These are phyloP conservation scores for Tortricodes alternella DNA, from an alignment of 2,888 invertebrate species.

Conservation along the genomic window DNA sequence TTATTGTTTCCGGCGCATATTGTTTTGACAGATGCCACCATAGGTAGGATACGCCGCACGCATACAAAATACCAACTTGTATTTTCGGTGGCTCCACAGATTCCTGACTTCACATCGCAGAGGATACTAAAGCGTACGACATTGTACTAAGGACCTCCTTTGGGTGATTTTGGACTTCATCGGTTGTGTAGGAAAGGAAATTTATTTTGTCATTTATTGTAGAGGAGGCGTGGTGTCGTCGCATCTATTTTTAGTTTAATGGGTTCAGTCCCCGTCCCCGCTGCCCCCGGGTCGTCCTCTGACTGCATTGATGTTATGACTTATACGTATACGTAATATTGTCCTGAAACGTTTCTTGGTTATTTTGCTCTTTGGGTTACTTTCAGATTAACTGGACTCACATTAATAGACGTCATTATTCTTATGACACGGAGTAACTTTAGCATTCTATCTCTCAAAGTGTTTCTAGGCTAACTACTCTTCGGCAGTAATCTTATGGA, in stretches of 20 bases:
- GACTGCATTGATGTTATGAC: slow-evolving; percentile 27
- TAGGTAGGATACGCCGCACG: slow-evolving; percentile 28
- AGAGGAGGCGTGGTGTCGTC: slow-evolving; percentile 53
- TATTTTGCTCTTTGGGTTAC: slow-evolving; percentile 16
- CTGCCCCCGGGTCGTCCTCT: slow-evolving; percentile 12
- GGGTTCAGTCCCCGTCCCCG: slow-evolving; percentile 64
- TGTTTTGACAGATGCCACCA: slow-evolving; percentile 72
- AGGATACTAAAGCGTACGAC: slow-evolving; percentile 9
- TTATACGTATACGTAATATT: slow-evolving; percentile 29
- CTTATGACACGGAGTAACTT: too few relatives aligned
- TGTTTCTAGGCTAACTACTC: too few relatives aligned
- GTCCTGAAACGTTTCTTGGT: slow-evolving; percentile 10
- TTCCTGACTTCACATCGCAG: slow-evolving; percentile 4
- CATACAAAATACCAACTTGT: slow-evolving; percentile 25
- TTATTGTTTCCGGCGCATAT: slow-evolving; percentile 69
- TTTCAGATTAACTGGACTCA: background rate
- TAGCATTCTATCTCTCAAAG: too few relatives aligned
- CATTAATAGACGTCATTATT: too few relatives aligned
- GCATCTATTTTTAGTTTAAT: slow-evolving; percentile 77
- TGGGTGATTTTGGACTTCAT: slow-evolving; percentile 31
- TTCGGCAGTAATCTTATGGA: too few relatives aligned
- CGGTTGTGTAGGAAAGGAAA: slow-evolving; percentile 43
- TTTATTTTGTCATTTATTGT: slow-evolving; percentile 29
- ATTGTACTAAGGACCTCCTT: background rate
- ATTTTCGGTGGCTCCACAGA: slow-evolving; percentile 19